A percentile compares a stretch with the other conserved stretches of the same genome.
Evolutionary conservation across 2,797 vertebrate genomes (phyloP).

Genomic region (Coregonus ussuriensis): DNA sequence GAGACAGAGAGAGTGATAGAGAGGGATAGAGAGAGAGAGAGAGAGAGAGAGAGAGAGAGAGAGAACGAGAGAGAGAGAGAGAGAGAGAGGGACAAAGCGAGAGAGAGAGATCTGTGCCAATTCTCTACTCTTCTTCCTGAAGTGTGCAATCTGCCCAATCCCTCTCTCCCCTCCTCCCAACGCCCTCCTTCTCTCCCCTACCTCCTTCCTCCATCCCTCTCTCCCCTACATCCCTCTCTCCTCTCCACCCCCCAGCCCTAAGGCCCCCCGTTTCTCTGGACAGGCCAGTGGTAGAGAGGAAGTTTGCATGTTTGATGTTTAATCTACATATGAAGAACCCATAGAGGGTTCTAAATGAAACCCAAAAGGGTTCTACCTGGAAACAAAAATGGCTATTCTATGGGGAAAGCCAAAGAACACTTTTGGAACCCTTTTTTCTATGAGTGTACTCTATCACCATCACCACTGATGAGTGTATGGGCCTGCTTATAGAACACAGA

Average conservation of each 20-base stretch:
- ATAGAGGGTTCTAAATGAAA: too few relatives aligned
- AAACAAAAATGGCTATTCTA: too few relatives aligned
- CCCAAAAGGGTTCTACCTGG: too few relatives aligned
- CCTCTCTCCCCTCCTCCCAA: neutral
- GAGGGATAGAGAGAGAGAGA: neutral
- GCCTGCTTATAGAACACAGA: neutral
- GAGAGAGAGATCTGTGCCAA: neutral
- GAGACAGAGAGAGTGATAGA: neutral
- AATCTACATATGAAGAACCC: conserved; percentile 21
- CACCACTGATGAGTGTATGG: neutral
- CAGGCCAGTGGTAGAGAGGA: conserved; percentile 7
- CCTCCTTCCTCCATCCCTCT: neutral
- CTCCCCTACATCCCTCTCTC: conserved; percentile 6
- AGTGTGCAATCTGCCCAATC: neutral
- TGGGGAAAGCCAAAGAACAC: too few relatives aligned
- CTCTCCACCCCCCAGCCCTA: conserved; percentile 1
- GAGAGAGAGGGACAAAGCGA: neutral
- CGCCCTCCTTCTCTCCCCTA: neutral
- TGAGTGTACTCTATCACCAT: neutral
- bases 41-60: neutral
- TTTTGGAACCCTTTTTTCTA: too few relatives aligned
- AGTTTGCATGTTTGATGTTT: conserved; percentile 22
- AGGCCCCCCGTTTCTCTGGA: neutral
- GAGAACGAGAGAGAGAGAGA: neutral
- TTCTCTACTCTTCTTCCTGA: conserved; percentile 20